Evolutionary conservation across 2,113 vertebrate species (phyloP).

Genomic region (Varanus salvator): DNA sequence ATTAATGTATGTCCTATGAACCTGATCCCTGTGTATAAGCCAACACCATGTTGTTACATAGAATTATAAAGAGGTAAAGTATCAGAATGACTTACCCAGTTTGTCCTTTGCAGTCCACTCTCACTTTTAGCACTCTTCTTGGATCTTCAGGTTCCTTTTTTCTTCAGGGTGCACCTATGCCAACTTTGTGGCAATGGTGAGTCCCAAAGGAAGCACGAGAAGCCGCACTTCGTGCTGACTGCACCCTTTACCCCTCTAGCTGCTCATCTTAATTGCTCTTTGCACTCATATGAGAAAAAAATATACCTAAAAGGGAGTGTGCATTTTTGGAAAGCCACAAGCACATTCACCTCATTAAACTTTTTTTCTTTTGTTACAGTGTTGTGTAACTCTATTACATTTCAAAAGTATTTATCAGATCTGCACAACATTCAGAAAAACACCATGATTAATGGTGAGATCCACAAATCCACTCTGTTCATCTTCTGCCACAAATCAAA

Average conservation of each 20-base stretch:
- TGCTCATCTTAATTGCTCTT: constrained; percentile 89
- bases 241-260: constrained; percentile 82
- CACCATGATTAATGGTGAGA: constrained; percentile 74
- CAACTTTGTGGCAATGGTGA: constrained; percentile 71
- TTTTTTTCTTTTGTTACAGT: constrained; percentile 74
- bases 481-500: constrained; percentile 65
- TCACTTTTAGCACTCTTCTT: constrained; percentile 76
- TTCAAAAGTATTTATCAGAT: constrained; percentile 72
- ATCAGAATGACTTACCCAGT: constrained; percentile 80
- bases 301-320: constrained; percentile 77
- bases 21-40: not conserved
- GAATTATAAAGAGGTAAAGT: not conserved
- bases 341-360: constrained; percentile 97
- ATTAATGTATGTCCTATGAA: too few species aligned
- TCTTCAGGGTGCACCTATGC: constrained; percentile 67
- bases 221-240: constrained; percentile 89
- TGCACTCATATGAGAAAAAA: constrained; percentile 74
- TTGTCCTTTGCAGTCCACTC: constrained; percentile 90
- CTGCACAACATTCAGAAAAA: constrained; percentile 76
- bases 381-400: constrained; percentile 74
- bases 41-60: not conserved
- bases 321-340: constrained; percentile 73
- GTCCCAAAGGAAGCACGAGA: constrained; percentile 78
- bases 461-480: constrained; percentile 60
- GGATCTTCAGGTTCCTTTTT: constrained; percentile 73